Evolutionary conservation across 2,113 vertebrate species (phyloP).

Genomic region (Pollimyrus isidori): DNA sequence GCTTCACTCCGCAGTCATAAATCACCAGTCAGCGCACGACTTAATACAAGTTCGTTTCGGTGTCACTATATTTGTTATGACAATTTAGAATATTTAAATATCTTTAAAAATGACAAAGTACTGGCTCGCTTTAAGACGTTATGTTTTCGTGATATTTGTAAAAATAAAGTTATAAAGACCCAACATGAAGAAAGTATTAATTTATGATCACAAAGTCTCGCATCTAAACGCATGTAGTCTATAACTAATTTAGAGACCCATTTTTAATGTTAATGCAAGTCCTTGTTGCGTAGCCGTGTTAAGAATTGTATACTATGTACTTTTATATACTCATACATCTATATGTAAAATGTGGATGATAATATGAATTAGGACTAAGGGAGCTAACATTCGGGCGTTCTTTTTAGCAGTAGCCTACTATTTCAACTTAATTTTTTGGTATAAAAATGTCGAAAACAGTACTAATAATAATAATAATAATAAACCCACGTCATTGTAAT

Average conservation of each 20-base stretch:
- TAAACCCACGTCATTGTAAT: not conserved
- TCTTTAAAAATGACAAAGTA: not conserved
- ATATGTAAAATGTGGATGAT: not conserved
- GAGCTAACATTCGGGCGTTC: not conserved
- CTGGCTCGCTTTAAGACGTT: not conserved
- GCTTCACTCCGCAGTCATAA: not conserved
- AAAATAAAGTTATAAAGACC: not conserved
- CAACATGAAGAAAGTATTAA: not conserved
- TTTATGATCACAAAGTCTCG: not conserved
- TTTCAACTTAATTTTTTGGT: not conserved
- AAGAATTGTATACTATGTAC: not conserved
- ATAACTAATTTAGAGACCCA: not conserved
- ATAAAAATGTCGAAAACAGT: not conserved
- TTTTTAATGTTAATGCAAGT: not conserved
- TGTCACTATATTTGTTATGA: not conserved
- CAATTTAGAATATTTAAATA: not conserved
- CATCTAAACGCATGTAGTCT: not conserved
- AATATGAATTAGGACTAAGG: not conserved
- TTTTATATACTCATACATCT: not conserved
- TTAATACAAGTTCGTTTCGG: not conserved
- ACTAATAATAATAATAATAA: not conserved
- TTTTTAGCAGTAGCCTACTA: not conserved
- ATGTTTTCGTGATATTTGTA: not conserved
- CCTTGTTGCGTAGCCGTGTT: not conserved
- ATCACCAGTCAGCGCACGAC: not conserved